Evolutionary conservation across 2,888 invertebrate genomes (phyloP).

Genomic region (Pterobdella sp.): DNA sequence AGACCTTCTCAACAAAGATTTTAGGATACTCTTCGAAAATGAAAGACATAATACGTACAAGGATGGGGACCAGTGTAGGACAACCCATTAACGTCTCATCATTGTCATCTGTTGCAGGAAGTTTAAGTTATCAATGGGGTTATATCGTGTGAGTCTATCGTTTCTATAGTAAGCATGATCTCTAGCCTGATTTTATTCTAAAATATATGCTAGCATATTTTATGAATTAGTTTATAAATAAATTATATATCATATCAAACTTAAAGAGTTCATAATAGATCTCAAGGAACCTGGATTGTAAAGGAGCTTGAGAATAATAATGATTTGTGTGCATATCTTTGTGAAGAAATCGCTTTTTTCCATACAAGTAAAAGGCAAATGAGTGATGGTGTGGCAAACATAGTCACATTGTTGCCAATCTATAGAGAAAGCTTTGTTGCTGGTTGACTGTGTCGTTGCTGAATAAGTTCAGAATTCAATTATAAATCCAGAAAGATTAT

Average conservation of each 20-base stretch:
- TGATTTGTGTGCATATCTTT: not conserved
- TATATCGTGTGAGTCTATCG: not conserved
- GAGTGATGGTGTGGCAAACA: slow-evolving; percentile 1
- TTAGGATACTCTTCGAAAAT: not conserved
- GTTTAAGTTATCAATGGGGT: not conserved
- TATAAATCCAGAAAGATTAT: too few species aligned
- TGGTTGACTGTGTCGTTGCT: too few species aligned
- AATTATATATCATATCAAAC: too few species aligned
- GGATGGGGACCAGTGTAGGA: not conserved
- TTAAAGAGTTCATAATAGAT: too few species aligned
- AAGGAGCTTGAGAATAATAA: not conserved
- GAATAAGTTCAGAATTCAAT: too few species aligned
- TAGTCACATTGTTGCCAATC: not conserved
- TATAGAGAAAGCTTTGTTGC: not conserved
- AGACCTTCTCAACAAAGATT: not conserved
- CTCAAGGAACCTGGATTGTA: not conserved
- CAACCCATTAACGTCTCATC: not conserved
- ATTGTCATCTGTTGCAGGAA: not conserved
- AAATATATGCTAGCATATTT: too few species aligned
- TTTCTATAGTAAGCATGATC: not conserved
- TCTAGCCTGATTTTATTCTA: too few species aligned
- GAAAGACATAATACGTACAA: not conserved
- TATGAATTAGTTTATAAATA: too few species aligned
- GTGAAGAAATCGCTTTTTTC: not conserved
- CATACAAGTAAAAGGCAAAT: not conserved